Evolutionary conservation across 1,140 invertebrate genomes (phyloP).

Genomic region (Drosophila malerkotliana): DNA sequence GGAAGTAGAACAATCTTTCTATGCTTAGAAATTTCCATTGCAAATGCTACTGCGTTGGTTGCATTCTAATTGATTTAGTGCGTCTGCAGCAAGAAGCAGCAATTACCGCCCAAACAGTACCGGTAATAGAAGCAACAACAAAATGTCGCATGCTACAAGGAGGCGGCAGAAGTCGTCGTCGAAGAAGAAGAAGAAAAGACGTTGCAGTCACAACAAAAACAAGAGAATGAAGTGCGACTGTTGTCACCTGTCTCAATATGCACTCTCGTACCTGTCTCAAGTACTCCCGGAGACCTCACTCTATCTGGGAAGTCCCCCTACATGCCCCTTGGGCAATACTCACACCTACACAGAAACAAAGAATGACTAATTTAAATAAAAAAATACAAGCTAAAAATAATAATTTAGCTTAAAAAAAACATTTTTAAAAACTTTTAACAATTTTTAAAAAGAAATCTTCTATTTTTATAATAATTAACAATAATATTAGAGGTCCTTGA

Average conservation of each 20-base stretch:
- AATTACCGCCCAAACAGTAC: constrained; percentile 37
- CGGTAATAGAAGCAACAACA: constrained; percentile 8
- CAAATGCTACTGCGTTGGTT: constrained; percentile 34
- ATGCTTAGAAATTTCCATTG: constrained; percentile 47
- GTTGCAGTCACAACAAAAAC: constrained; percentile 45
- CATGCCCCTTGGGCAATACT: constrained; percentile 18
- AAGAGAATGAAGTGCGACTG: constrained; percentile 59
- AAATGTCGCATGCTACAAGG: constrained; percentile 27
- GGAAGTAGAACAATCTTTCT: constrained; percentile 51
- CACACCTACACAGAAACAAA: constrained; percentile 34
- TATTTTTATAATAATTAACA: background rate
- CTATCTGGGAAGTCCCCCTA: background rate
- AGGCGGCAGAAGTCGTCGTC: background rate
- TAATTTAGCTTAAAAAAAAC: background rate
- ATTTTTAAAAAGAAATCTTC: background rate
- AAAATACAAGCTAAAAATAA: constrained; percentile 6
- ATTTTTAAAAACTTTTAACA: too few relatives aligned
- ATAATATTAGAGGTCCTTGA: background rate
- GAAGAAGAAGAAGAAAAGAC: constrained; percentile 12
- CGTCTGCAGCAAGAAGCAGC: constrained; percentile 49
- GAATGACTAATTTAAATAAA: constrained; percentile 29
- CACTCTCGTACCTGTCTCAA: constrained; percentile 77
- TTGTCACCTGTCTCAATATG: constrained; percentile 81
- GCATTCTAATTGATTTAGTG: constrained; percentile 74
- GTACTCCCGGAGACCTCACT: constrained; percentile 53